Evolutionary conservation across 2,113 vertebrate genomes (phyloP).

Genomic region (Sciurus niger): DNA sequence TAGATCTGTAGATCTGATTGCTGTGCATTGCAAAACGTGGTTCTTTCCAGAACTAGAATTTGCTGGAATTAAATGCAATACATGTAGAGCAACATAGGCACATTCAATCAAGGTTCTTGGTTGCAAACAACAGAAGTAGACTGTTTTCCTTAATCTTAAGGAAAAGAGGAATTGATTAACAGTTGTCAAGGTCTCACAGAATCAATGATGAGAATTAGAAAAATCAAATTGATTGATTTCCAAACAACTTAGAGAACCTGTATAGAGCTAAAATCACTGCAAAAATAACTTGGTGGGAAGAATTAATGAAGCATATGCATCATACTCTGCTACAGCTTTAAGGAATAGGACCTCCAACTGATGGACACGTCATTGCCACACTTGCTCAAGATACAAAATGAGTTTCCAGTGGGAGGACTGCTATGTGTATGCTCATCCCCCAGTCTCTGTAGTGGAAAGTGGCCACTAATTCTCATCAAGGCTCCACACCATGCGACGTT

Average conservation of each 20-base stretch:
- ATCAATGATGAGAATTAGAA: background rate
- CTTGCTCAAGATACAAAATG: background rate
- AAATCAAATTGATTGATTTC: conserved; percentile 14
- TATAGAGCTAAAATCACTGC: background rate
- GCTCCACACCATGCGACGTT: background rate
- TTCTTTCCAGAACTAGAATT: background rate
- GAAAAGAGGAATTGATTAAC: background rate
- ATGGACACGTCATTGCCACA: background rate
- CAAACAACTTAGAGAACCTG: background rate
- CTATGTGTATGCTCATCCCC: background rate
- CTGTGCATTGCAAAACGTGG: background rate
- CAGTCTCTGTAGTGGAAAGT: background rate
- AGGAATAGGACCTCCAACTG: background rate
- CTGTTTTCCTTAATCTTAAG: background rate
- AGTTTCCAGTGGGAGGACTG: background rate
- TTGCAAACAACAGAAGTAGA: conserved; percentile 17
- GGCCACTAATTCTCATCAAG: background rate
- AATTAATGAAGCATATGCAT: background rate
- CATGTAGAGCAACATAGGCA: background rate
- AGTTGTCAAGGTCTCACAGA: background rate
- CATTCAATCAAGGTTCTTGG: background rate
- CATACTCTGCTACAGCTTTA: background rate
- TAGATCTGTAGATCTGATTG: background rate
- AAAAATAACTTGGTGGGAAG: background rate
- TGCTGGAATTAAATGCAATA: background rate